Percentiles rank a stretch among this genome's conserved stretches.
phyloP scores from a whole-genome alignment of 2,113 vertebrate genomes.

The Chrysochloris asiatica region DNA sequence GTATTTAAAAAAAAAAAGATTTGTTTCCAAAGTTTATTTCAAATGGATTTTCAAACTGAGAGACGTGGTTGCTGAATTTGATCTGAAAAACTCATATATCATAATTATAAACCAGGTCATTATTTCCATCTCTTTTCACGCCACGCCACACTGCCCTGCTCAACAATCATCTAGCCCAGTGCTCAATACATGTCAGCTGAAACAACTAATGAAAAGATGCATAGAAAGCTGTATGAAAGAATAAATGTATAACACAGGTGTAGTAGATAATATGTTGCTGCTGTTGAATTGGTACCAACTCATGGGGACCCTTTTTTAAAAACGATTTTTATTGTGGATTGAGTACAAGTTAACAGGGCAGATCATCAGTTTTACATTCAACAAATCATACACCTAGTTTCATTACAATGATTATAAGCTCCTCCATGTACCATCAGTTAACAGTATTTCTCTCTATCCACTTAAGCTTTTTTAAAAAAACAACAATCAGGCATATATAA shows the following conservation, averaged over 20 bases:
- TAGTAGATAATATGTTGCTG: background rate
- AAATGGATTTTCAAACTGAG: constrained; percentile 39
- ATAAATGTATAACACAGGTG: fast-evolving
- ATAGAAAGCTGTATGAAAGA: background rate
- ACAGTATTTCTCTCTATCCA: too few species aligned
- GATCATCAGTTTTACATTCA: too few species aligned
- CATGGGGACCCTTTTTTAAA: too few species aligned
- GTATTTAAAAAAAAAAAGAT: constrained; percentile 65
- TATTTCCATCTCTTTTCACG: background rate
- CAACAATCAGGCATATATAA: too few species aligned
- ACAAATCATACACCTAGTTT: too few species aligned
- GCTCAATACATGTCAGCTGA: background rate
- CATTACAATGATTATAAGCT: too few species aligned
- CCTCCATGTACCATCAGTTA: too few species aligned
- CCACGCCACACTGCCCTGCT: background rate
- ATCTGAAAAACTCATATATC: background rate
- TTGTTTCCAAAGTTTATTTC: constrained; percentile 63
- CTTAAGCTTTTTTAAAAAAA: too few species aligned
- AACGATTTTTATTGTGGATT: too few species aligned
- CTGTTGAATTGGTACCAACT: too few species aligned
- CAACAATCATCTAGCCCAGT: background rate
- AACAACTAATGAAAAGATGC: background rate
- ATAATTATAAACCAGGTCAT: constrained; percentile 21
- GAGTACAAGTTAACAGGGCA: too few species aligned
- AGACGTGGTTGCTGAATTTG: background rate